Base-by-base conservation (phyloP, 2,797 vertebrate species). In the Dallia pectoralis region DNA sequence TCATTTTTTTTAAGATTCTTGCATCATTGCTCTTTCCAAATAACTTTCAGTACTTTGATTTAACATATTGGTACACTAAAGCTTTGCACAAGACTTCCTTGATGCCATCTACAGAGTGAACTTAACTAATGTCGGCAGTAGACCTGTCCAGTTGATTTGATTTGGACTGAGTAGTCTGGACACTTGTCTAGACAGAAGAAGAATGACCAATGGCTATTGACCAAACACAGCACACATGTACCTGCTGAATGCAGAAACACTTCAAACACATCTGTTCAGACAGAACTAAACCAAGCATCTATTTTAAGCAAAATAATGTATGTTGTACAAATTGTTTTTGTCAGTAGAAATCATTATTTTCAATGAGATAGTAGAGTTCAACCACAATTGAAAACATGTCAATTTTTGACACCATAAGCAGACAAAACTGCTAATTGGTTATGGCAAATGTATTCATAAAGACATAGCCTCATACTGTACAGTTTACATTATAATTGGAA, bases 131-230 rank as follows among this genome's bases (percentile, higher is more conserved):
- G 71, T 73, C 74, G 53, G n/a, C 22, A 12, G 70, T 74, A 71
- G 67, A 78, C 74, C 71, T 79, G 80, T 85, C 83, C 75, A 65
- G 70, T 47, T 77, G 27, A 67, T 76, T 83, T 82, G 40, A 85
- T 82, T 74, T 77, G 44, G 67, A 65, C 78, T 74, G 72, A 77
- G 44, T 48, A 62, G 51, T 75, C 72, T 76, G 76, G 67, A 65
- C 73, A 25, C 56, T 64, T 69, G 74, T 62, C 72, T 72, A 76
- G 79, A 79, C 81, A 81, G 77, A 74, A 74, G 81, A 75, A 80
- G 67, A 81, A 72, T 44, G 40, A 44, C 40, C 40, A 44, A 44
- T 77, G 80, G 72, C 76, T 74, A 70, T 69, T 72, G 79, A 79
- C 65, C 75, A 81, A 67, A 79, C 65, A 77, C 75, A 79, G 69